phyloP scores from a whole-genome alignment of 2,888 invertebrate genomes.

The Campopleginae sp. region DNA sequence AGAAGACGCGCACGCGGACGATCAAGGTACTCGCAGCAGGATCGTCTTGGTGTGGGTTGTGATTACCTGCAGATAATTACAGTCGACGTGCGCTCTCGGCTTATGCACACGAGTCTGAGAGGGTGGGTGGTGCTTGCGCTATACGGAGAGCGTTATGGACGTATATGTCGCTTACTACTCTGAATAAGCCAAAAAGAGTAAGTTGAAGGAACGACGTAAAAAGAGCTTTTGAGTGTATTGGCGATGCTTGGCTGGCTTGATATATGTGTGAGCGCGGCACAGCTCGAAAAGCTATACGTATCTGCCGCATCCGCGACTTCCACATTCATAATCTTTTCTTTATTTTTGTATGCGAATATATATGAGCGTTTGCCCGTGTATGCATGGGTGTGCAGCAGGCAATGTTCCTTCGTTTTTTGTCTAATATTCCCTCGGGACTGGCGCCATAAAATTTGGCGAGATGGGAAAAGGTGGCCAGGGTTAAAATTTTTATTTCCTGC shows the following conservation, averaged over 20 bases:
- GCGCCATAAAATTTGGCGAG: conserved; percentile 31
- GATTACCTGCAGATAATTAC: conserved; percentile 84
- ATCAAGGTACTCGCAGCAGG: conserved; percentile 54
- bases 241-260: conserved; percentile 44
- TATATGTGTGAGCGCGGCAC: conserved; percentile 56
- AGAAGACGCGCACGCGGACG: conserved; percentile 65
- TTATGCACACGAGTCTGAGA: conserved; percentile 61
- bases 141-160: conserved; percentile 62
- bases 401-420: conserved; percentile 31
- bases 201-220: conserved; percentile 35
- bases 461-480: conserved; percentile 41
- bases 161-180: conserved; percentile 37
- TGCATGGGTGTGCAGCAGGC: not conserved
- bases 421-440: conserved; percentile 40
- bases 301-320: conserved; percentile 23
- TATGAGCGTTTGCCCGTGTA: not conserved
- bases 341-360: not conserved
- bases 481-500: conserved; percentile 45
- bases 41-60: conserved; percentile 80
- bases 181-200: conserved; percentile 54
- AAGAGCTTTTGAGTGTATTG: conserved; percentile 61
- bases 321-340: conserved; percentile 39
- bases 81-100: conserved; percentile 79
- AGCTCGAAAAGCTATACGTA: conserved; percentile 54
- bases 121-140: conserved; percentile 63